These are phyloP conservation scores for Oophaga sylvatica DNA, from an alignment of 2,797 vertebrate genomes.

Conservation along the genomic window DNA sequence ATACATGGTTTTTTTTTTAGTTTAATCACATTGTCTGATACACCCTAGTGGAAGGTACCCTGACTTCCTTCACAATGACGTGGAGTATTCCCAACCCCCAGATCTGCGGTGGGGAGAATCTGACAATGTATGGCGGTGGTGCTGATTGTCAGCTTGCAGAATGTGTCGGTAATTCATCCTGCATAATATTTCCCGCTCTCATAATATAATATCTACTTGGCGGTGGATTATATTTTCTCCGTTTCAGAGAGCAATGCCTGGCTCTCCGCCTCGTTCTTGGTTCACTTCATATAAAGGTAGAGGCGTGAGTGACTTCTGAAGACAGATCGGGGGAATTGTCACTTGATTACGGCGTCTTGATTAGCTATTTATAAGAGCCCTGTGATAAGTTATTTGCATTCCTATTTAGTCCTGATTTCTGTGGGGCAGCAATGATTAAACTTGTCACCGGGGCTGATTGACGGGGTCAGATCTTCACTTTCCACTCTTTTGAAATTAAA, in stretches of 20 bases:
- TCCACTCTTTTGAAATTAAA: conserved; percentile 92
- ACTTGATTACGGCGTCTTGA: conserved; percentile 99
- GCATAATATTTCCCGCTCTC: neutral
- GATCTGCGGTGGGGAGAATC: neutral
- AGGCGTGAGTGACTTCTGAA: conserved; percentile 89
- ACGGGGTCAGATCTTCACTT: conserved; percentile 99
- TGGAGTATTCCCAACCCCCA: neutral
- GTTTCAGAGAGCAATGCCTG: neutral
- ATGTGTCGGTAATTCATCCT: neutral
- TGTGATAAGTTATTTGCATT: conserved; percentile 99
- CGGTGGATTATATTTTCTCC: neutral
- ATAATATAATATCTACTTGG: neutral
- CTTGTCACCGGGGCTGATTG: conserved; percentile 97
- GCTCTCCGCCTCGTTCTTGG: neutral
- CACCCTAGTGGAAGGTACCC: no score
- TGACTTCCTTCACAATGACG: no score
- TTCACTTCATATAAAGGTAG: conserved; percentile 65
- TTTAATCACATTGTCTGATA: no score
- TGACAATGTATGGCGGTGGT: neutral
- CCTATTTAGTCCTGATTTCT: conserved; percentile 99
- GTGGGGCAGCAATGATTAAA: conserved; percentile 99
- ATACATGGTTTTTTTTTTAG: no score
- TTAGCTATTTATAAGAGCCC: conserved; percentile 99
- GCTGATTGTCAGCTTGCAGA: neutral
- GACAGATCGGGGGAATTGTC: conserved; percentile 94